phyloP scores from a whole-genome alignment of 2,113 vertebrate genomes.

The Leptobrachium ailaonicum region DNA sequence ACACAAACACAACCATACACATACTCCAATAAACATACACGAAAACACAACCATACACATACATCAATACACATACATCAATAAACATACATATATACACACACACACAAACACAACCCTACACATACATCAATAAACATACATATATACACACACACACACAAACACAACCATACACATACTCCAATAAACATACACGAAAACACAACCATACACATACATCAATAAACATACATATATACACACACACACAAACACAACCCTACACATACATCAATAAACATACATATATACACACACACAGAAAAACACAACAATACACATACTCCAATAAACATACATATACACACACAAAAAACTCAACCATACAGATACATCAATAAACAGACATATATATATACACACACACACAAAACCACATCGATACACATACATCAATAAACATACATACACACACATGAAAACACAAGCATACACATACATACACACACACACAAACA shows the following conservation, averaged over 20 bases:
- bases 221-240: conserved; percentile 3
- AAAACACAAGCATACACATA: not conserved
- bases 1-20: too few species aligned
- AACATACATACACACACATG: not conserved
- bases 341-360: conserved; percentile 33
- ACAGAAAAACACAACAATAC: conserved; percentile 25
- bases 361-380: conserved; percentile 39
- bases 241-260: conserved; percentile 17
- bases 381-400: conserved; percentile 40
- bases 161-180: too few species aligned
- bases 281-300: conserved; percentile 39
- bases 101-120: too few species aligned
- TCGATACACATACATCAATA: not conserved
- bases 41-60: too few species aligned
- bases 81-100: too few species aligned
- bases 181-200: too few species aligned
- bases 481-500: too few species aligned
- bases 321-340: conserved; percentile 6
- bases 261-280: not conserved
- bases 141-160: too few species aligned
- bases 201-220: not conserved
- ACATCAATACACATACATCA: too few species aligned
- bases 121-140: too few species aligned
- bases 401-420: too few species aligned
- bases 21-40: too few species aligned